A percentile compares a stretch with the other conserved stretches of the same genome.
These are phyloP conservation scores for Carollia perspicillata DNA, from an alignment of 2,113 vertebrate species.

Conservation along the genomic window DNA sequence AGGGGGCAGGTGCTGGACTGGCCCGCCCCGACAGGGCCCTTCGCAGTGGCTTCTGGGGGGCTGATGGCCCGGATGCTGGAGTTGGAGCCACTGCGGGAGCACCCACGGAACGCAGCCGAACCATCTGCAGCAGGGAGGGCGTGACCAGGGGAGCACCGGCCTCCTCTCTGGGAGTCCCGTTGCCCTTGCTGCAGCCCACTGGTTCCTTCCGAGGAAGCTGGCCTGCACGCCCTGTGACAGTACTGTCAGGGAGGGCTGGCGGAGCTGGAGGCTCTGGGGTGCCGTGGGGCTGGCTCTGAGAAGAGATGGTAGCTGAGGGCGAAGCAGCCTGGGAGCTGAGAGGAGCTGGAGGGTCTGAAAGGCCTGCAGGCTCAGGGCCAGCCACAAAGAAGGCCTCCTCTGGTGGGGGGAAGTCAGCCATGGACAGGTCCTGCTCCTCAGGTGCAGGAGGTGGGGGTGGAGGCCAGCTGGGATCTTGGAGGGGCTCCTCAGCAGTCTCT, in stretches of 20 bases:
- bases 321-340: rapidly evolving
- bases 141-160: slow-evolving; percentile 92
- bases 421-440: slow-evolving; percentile 85
- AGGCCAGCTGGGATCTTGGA: slow-evolving; percentile 85
- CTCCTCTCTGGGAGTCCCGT: slow-evolving; percentile 87
- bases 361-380: slow-evolving; percentile 11
- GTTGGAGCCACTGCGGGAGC: slow-evolving; percentile 55
- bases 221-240: not conserved
- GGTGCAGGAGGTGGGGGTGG: slow-evolving; percentile 88
- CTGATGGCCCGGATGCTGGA: slow-evolving; percentile 11
- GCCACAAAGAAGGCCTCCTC: slow-evolving; percentile 84
- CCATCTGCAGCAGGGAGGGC: slow-evolving; percentile 95
- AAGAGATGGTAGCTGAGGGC: not conserved
- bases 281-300: slow-evolving; percentile 37
- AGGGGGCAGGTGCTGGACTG: slow-evolving; percentile 76
- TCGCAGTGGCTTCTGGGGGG: slow-evolving; percentile 91
- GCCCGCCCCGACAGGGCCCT: slow-evolving; percentile 85
- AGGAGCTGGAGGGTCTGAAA: not conserved
- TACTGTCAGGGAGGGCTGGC: slow-evolving; percentile 53
- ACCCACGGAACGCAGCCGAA: slow-evolving; percentile 90
- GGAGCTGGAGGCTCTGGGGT: not conserved
- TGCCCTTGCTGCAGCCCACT: slow-evolving; percentile 80
- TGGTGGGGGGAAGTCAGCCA: slow-evolving; percentile 88
- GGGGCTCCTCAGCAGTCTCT: slow-evolving; percentile 42
- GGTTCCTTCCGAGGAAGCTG: slow-evolving; percentile 82